These are phyloP conservation scores for Meda fulgida DNA, from an alignment of 2,797 vertebrate genomes.

Conservation along the genomic window DNA sequence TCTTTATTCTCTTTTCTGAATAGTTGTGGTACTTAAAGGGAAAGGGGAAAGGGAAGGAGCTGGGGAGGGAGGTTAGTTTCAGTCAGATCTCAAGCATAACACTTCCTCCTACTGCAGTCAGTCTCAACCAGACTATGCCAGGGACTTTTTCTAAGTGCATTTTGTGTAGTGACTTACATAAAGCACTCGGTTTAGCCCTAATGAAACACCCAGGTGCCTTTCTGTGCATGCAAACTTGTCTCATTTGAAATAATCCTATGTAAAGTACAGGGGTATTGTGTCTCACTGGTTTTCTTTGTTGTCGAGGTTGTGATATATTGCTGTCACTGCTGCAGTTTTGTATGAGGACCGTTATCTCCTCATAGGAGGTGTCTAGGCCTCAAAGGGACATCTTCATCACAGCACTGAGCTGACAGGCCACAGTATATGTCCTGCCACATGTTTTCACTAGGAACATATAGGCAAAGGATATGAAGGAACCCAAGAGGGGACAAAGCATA, in stretches of 20 bases:
- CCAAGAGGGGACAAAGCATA: not conserved
- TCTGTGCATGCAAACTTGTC: conserved; percentile 10
- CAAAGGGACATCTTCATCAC: conserved; percentile 21
- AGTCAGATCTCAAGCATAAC: conserved; percentile 81
- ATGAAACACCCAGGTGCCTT: conserved; percentile 14
- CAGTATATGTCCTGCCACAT: conserved; percentile 61
- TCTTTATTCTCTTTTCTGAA: conserved; percentile 84
- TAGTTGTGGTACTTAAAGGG: conserved; percentile 83
- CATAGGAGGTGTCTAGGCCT: conserved; percentile 57
- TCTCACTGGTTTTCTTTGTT: conserved; percentile 63
- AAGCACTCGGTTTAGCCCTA: conserved; percentile 12
- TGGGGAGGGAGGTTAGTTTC: conserved; percentile 80
- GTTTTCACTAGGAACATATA: not conserved
- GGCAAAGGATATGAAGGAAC: not conserved
- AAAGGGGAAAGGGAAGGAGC: conserved; percentile 74
- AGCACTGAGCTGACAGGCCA: conserved; percentile 23
- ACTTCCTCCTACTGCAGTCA: conserved; percentile 76
- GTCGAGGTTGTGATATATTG: conserved; percentile 53
- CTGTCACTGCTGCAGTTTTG: conserved; percentile 66
- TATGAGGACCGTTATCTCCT: conserved; percentile 72
- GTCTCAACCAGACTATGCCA: conserved; percentile 69
- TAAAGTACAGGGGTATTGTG: conserved; percentile 30
- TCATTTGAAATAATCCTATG: not conserved
- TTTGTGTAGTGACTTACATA: conserved; percentile 61
- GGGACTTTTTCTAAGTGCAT: conserved; percentile 74